Conservation (phyloP, 2,113 vertebrate genomes). For the Anoura caudifer region DNA sequence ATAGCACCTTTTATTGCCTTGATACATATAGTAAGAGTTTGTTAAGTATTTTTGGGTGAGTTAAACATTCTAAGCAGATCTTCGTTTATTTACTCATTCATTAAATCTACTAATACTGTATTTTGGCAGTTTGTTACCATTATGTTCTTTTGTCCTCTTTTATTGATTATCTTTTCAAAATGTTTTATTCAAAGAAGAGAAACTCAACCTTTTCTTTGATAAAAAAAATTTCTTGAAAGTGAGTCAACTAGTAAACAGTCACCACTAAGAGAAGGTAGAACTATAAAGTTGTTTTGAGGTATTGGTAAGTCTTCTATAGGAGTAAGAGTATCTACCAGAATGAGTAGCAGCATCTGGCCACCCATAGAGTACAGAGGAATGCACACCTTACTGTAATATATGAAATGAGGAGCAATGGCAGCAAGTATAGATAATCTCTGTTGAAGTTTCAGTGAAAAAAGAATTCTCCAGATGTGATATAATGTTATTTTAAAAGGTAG, state of each 20-base stretch:
- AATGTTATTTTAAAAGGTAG: neutral
- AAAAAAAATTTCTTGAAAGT: neutral
- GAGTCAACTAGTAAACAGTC: neutral
- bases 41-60: neutral
- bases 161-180: neutral
- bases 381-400: neutral
- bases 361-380: neutral
- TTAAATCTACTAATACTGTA: neutral
- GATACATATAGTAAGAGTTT: neutral
- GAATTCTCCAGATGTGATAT: neutral
- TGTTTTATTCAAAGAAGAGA: conserved; percentile 22
- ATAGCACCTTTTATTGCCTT: neutral
- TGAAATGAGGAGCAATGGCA: neutral
- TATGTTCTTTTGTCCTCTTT: neutral
- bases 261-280: neutral
- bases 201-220: neutral
- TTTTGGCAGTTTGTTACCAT: neutral
- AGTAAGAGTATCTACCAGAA: neutral
- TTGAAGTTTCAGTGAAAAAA: neutral
- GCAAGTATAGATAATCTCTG: neutral
- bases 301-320: neutral
- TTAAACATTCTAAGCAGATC: neutral
- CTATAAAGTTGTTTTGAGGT: neutral
- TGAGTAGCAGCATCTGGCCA: neutral
- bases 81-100: neutral